phyloP scores from a whole-genome alignment of 2,888 invertebrate genomes.

The Drymonia ruficornis region DNA sequence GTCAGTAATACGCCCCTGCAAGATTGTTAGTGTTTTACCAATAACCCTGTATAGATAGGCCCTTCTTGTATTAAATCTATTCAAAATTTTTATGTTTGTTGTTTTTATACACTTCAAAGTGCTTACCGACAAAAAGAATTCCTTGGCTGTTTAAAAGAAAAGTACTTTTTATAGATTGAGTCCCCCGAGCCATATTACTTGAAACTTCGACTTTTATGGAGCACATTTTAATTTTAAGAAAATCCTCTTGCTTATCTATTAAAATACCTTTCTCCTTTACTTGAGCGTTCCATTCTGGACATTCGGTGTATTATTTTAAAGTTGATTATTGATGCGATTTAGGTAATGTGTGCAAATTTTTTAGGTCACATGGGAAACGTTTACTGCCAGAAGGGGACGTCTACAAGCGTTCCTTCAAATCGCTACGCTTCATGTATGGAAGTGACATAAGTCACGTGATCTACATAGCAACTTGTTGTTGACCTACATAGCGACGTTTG shows the following conservation, averaged over 20 bases:
- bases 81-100: constrained; percentile 6
- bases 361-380: neutral
- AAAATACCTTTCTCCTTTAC: constrained; percentile 15
- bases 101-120: neutral
- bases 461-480: no score
- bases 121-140: constrained; percentile 1
- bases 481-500: no score
- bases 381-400: neutral
- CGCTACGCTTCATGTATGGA: no score
- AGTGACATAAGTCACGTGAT: no score
- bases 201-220: constrained; percentile 29
- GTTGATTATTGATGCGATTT: neutral
- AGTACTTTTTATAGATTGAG: constrained; percentile 18
- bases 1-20: no score
- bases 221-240: constrained; percentile 24
- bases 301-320: neutral
- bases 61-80: no score
- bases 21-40: no score
- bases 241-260: constrained; percentile 20
- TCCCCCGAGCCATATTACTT: constrained; percentile 30
- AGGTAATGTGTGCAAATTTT: neutral
- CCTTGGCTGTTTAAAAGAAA: constrained; percentile 12
- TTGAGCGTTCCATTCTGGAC: neutral
- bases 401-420: no score
- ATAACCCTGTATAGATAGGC: no score